phyloP scores from a whole-genome alignment of 1,140 invertebrate genomes.

The Drosophila bocki region DNA sequence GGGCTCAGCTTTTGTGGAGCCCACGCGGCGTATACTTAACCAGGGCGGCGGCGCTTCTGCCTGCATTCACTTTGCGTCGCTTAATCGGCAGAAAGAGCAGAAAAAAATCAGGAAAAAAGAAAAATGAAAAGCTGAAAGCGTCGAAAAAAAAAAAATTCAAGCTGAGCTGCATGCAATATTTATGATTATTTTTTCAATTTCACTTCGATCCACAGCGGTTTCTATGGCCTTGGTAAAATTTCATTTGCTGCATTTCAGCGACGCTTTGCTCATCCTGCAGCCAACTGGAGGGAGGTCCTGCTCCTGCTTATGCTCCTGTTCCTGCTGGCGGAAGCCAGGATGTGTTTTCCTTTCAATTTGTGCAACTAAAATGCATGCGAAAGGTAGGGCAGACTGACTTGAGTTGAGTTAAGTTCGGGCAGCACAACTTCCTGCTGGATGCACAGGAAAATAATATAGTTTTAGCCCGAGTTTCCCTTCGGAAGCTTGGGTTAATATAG shows the following conservation, averaged over 20 bases:
- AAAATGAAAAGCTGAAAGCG: slow-evolving; percentile 4
- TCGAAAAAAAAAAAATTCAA: slow-evolving; percentile 1
- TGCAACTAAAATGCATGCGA: slow-evolving; percentile 26
- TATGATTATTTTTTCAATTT: slow-evolving; percentile 72
- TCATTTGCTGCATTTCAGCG: slow-evolving; percentile 60
- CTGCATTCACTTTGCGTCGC: slow-evolving; percentile 39
- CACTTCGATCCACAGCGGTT: slow-evolving; percentile 27
- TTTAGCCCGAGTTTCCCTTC: background rate
- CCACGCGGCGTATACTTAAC: slow-evolving; percentile 70
- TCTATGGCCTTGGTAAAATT: slow-evolving; percentile 42
- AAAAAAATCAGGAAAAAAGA: background rate
- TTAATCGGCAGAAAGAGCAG: slow-evolving; percentile 50
- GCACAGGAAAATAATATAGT: slow-evolving; percentile 19
- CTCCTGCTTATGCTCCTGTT: background rate
- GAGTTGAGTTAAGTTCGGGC: background rate
- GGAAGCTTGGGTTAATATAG: background rate
- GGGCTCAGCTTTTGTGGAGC: slow-evolving; percentile 58
- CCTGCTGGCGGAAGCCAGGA: slow-evolving; percentile 32
- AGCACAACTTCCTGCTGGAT: slow-evolving; percentile 26
- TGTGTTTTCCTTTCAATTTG: slow-evolving; percentile 54
- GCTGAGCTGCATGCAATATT: slow-evolving; percentile 67
- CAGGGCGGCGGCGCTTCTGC: slow-evolving; percentile 10
- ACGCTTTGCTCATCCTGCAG: slow-evolving; percentile 60
- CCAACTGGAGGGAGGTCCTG: slow-evolving; percentile 9
- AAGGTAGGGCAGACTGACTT: slow-evolving; percentile 6